Evolutionary conservation across 2,888 invertebrate genomes (phyloP), one percentile per base, ranked within the genome.

Genomic region (Hypselothyrea guttata): DNA sequence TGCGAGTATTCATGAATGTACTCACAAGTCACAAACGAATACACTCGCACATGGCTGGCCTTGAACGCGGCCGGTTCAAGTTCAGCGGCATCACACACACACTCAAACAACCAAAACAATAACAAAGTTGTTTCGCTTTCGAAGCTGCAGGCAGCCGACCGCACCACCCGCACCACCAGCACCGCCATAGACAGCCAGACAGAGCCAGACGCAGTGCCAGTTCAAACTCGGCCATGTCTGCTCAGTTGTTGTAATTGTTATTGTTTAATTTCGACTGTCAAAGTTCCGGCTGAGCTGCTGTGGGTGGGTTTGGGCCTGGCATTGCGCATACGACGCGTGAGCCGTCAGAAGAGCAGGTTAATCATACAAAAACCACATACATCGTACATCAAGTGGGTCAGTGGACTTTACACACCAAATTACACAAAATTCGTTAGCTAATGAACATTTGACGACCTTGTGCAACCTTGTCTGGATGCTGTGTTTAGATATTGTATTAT

Each of bases 341-440:
- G 30, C 74, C 54, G 53, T 72, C 68, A 64, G 38, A 8, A 37
- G 22, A 22, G 22, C 2, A 1, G 12, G n/a, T n/a, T n/a, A n/a
- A n/a, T n/a, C n/a, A n/a, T n/a, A 42, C 41, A 55, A 42, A 64
- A 65, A 65, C 63, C 38, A 35, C 44, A 27, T 47, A 33, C 34
- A 62, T 44, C 48, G n/a, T n/a, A n/a, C 54, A 65, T 60, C 75
- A 82, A 81, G 76, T 87, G 76, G 89, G 87, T 89, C 89, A 89
- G 78, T 86, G 88, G 81, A 88, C 89, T 71, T 74, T 56, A 33
- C 49, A 34, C 44, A 45, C 49, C 38, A 30, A 16, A 38, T 31
- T 47, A 34, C 44, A 45, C 49, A 41, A 30, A 16, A 38, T 31
- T 47, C 44, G 45, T 54, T 30, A 47, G 52, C 37, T 40, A 41